These are phyloP conservation scores for Drosophila silvestris DNA, from an alignment of 2,888 invertebrate species.

Conservation along the genomic window DNA sequence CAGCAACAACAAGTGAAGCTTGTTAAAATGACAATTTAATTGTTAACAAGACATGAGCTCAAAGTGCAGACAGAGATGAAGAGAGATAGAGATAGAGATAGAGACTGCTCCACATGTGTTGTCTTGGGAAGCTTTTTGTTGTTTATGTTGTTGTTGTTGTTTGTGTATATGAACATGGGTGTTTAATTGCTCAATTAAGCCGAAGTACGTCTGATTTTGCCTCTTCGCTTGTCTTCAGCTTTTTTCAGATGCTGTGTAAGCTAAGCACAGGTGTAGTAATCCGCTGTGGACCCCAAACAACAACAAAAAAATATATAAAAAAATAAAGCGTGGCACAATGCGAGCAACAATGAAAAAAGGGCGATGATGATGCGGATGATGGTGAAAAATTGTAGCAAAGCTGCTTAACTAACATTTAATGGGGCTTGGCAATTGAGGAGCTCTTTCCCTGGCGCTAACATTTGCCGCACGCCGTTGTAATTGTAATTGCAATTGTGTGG, in stretches of 20 bases:
- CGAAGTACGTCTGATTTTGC: conserved; percentile 66
- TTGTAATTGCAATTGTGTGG: conserved; percentile 34
- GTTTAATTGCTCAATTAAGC: conserved; percentile 83
- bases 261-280: conserved; percentile 75
- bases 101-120: conserved; percentile 73
- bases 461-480: conserved; percentile 58
- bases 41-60: conserved; percentile 74
- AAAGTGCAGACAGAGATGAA: conserved; percentile 1
- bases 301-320: conserved; percentile 17
- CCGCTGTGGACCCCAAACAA: conserved; percentile 29
- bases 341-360: conserved; percentile 20
- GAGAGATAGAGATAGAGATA: conserved; percentile 2
- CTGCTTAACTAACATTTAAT: conserved; percentile 72
- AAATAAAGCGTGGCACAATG: conserved; percentile 44
- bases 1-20: conserved; percentile 72
- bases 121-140: conserved; percentile 70
- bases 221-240: conserved; percentile 9
- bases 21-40: conserved; percentile 84
- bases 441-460: conserved; percentile 70
- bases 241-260: conserved; percentile 60
- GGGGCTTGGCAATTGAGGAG: conserved; percentile 47
- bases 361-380: conserved; percentile 4
- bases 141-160: conserved; percentile 42
- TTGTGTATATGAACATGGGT: conserved; percentile 72
- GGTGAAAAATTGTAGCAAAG: conserved; percentile 65